These are phyloP conservation scores for Antechinus flavipes DNA, from an alignment of 2,113 vertebrate genomes.

Conservation along the genomic window DNA sequence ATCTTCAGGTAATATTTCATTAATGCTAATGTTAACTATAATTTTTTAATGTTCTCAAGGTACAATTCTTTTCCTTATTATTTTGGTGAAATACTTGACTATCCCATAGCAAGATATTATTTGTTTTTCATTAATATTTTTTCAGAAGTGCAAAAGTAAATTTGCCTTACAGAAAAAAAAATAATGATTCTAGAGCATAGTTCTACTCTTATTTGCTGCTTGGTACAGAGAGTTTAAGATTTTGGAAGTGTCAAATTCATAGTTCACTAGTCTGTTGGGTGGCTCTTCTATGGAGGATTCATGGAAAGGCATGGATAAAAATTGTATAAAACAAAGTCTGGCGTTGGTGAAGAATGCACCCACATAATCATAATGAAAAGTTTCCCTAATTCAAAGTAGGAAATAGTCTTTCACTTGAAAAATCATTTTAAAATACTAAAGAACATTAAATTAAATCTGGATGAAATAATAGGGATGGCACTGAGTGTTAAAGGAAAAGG, in stretches of 20 bases:
- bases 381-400: not conserved
- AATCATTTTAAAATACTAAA: conserved; percentile 36
- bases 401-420: not conserved
- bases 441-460: conserved; percentile 47
- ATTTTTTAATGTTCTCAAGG: conserved; percentile 34
- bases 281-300: not conserved
- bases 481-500: not conserved
- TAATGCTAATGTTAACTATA: not conserved
- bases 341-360: not conserved
- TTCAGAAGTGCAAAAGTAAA: conserved; percentile 70
- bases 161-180: conserved; percentile 41
- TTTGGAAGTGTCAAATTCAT: conserved; percentile 32
- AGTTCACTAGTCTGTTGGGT: conserved; percentile 4
- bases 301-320: not conserved
- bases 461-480: conserved; percentile 36
- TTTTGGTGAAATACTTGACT: conserved; percentile 42
- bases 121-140: conserved; percentile 66
- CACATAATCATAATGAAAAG: not conserved
- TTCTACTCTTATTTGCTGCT: conserved; percentile 8
- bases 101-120: not conserved
- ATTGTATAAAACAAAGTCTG: not conserved
- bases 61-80: conserved; percentile 38
- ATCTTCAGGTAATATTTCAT: conserved; percentile 39
- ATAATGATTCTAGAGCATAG: not conserved
- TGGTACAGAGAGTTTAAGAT: conserved; percentile 3